Conservation (phyloP, 2,113 vertebrate genomes). For the Callipepla squamata region DNA sequence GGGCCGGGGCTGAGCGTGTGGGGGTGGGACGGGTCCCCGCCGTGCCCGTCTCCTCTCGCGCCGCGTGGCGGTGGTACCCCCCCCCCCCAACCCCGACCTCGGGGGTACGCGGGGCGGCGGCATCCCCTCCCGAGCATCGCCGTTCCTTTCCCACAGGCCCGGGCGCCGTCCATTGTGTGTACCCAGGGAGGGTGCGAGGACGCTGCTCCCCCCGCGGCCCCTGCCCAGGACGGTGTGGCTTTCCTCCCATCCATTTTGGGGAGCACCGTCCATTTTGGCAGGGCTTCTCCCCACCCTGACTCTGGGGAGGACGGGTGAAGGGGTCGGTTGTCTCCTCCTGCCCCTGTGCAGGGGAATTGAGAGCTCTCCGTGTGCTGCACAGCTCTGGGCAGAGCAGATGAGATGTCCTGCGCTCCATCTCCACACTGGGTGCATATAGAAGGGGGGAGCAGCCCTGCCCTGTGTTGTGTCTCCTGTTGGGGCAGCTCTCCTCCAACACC, state of each 20-base stretch:
- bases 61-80: no score
- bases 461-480: background rate
- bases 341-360: background rate
- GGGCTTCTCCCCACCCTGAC: background rate
- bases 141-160: background rate
- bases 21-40: no score
- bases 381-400: background rate
- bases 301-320: background rate
- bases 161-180: background rate
- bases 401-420: accelerated
- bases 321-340: background rate
- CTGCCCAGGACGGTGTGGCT: background rate
- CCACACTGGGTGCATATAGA: background rate
- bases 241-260: conserved; percentile 32
- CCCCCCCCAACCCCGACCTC: no score
- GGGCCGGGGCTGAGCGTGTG: no score
- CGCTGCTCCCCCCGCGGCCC: background rate
- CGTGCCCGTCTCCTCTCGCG: no score
- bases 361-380: background rate
- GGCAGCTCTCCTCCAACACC: background rate
- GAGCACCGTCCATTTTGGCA: conserved; percentile 31
- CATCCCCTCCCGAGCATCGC: accelerated
- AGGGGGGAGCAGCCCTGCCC: background rate
- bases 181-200: background rate
- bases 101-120: background rate